These are phyloP conservation scores for Arion vulgaris DNA, from an alignment of 1,140 invertebrate genomes.

Conservation along the genomic window DNA sequence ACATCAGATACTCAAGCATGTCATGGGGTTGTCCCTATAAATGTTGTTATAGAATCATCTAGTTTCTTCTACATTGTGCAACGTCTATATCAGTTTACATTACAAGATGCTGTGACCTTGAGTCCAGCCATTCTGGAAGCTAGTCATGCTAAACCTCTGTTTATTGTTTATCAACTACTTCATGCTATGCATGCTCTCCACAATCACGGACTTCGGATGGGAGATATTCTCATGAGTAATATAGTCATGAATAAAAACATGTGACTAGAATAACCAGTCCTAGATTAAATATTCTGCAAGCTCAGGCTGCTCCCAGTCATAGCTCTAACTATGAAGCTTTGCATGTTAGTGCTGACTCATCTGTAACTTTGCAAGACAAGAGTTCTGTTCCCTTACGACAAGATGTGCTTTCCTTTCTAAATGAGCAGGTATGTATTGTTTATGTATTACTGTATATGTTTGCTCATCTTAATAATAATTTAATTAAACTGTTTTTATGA, in stretches of 20 bases:
- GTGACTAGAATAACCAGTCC: constrained; percentile 77
- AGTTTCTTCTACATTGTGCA: constrained; percentile 67
- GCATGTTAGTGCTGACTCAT: not conserved
- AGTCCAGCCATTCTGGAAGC: constrained; percentile 85
- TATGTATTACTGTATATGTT: too few species aligned
- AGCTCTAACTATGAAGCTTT: not conserved
- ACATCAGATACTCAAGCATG: constrained; percentile 31
- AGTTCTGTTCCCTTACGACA: not conserved
- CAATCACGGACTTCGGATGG: constrained; percentile 83
- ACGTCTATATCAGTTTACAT: constrained; percentile 80
- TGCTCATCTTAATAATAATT: too few species aligned
- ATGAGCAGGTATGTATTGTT: not conserved
- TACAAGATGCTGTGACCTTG: constrained; percentile 88
- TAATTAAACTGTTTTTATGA: too few species aligned
- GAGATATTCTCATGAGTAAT: constrained; percentile 85
- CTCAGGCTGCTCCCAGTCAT: not conserved
- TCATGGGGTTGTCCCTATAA: constrained; percentile 71
- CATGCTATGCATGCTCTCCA: constrained; percentile 84
- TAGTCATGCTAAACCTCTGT: constrained; percentile 85
- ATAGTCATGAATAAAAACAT: constrained; percentile 88
- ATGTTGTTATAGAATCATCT: constrained; percentile 72
- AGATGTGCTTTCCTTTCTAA: not conserved
- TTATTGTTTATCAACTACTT: constrained; percentile 90
- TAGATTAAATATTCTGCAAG: not conserved
- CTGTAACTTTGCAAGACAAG: not conserved